A percentile compares a stretch with the other conserved stretches of the same genome.
Evolutionary conservation across 1,140 invertebrate species (phyloP).

Genomic region (Campoletis sonorensis): DNA sequence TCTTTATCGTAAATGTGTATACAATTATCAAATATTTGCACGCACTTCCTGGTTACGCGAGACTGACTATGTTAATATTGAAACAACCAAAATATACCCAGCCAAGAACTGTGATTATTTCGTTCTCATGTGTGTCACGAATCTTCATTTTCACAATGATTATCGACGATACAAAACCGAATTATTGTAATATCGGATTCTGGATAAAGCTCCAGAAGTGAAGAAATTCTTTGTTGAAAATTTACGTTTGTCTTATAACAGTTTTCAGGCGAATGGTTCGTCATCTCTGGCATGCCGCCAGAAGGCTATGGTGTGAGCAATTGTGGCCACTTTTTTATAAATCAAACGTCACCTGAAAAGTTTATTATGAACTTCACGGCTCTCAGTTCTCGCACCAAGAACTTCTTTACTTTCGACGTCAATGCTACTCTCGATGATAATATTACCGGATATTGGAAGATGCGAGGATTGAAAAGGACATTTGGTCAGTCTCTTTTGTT

Average conservation of each 20-base stretch:
- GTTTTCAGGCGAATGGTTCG: slow-evolving; percentile 48
- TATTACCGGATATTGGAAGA: slow-evolving; percentile 49
- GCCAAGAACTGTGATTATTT: no score
- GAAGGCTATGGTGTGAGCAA: slow-evolving; percentile 23
- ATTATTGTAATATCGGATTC: no score
- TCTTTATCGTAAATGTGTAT: no score
- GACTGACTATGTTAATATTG: no score
- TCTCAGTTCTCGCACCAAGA: slow-evolving; percentile 6
- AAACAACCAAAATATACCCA: no score
- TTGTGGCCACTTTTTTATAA: slow-evolving; percentile 38
- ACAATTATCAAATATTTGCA: no score
- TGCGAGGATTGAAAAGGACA: slow-evolving; percentile 46
- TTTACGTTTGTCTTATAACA: background rate
- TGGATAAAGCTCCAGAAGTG: no score
- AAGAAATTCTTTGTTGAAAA: background rate
- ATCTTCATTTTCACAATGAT: no score
- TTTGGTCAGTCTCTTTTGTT: slow-evolving; percentile 30
- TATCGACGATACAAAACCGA: no score
- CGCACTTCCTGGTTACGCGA: no score
- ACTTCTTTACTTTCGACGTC: slow-evolving; percentile 42
- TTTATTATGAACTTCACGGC: slow-evolving; percentile 52
- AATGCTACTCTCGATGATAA: slow-evolving; percentile 32
- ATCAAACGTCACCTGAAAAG: background rate
- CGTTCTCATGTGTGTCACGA: no score
- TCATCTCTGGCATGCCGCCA: slow-evolving; percentile 39